Evolutionary conservation across 2,113 vertebrate genomes (phyloP), one percentile per base, ranked within the genome.

Genomic region (Anoplopoma fimbria): DNA sequence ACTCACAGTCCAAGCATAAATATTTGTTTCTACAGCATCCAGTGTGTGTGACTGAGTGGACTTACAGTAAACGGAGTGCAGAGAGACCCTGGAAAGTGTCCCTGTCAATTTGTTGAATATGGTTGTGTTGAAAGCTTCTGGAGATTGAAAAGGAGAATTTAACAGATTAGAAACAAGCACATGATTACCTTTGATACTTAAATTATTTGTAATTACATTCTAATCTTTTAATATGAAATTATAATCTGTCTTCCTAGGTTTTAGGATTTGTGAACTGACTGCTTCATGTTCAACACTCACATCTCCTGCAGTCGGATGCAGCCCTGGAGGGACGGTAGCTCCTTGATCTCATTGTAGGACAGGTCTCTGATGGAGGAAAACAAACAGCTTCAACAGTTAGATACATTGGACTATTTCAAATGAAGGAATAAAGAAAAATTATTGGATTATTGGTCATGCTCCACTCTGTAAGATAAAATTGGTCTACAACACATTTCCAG

Each of bases 81-180:
- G 93, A 92, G 14, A 99, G 94, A 82, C 95, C 96, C 86, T 96
- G 96, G 80, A 99, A 98, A 65, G 96, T 97, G 76, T 96, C 94
- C 79, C 95, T 94, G 47, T 94, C 94, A 64, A 99, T 96, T 92
- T 96, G 95, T 64, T 91, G 90, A 85, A 99, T 97, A 34, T 93
- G 95, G 93, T 99, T 99, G 89, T 97, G 97, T 58, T 99, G 97
- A 74, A 99, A 95, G 82, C 95, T 97, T 93, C 98, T 99, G 91
- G 58, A 82, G 62, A 80, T 82, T 84, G 77, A 85, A 84, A 81
- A 77, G 21, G 68, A 77, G 10, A 49, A 31, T 47, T 12, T 17
- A 33, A 51, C 2, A 25, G 5, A 19, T 75, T 79, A 64, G 17
- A 31, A 38, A 62, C 7, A 31, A 60, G 9, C 15, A 65, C 17